phyloP scores from a whole-genome alignment of 2,113 vertebrate genomes.

The Psephotus haematonotus region DNA sequence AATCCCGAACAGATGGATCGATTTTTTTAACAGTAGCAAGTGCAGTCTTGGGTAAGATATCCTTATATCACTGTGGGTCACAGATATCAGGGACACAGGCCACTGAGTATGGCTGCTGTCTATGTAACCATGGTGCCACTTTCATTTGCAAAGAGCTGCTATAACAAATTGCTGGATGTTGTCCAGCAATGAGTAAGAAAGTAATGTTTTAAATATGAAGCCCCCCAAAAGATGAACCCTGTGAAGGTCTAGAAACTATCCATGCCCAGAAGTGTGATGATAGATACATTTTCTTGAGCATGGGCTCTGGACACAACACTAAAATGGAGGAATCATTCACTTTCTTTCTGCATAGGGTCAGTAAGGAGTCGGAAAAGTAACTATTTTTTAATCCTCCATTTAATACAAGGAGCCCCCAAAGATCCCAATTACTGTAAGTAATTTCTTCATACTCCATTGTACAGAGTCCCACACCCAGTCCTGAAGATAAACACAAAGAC shows the following conservation, averaged over 20 bases:
- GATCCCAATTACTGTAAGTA: background rate
- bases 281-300: background rate
- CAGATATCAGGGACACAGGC: background rate
- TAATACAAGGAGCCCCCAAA: background rate
- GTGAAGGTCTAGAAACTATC: background rate
- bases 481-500: background rate
- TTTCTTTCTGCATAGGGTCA: background rate
- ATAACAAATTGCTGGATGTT: background rate
- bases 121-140: background rate
- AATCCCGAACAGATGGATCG: background rate
- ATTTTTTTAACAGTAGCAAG: background rate
- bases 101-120: background rate
- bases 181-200: background rate
- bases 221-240: background rate
- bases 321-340: background rate
- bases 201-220: background rate
- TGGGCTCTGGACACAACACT: background rate
- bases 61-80: background rate
- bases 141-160: background rate
- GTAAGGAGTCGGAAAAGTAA: background rate
- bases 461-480: fast-evolving
- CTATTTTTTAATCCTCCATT: background rate
- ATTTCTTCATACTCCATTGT: background rate
- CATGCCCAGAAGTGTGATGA: background rate
- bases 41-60: background rate